Evolutionary conservation across 2,113 vertebrate species (phyloP), one percentile per base, ranked within the genome.

Genomic region (Notarius lentiginosus): DNA sequence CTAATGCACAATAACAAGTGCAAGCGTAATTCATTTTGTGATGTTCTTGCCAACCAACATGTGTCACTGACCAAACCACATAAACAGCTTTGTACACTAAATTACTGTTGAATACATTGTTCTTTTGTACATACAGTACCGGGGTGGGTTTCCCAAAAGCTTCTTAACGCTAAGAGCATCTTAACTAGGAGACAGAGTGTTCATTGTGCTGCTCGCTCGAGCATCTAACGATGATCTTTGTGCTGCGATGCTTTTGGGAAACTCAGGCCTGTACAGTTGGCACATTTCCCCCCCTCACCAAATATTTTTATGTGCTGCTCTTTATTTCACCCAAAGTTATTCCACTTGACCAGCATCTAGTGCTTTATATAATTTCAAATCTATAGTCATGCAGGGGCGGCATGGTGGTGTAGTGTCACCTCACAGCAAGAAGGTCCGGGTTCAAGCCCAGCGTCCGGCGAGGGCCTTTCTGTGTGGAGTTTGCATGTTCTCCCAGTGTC

Each of bases 1-100:
- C 27, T 77, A 83, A 83, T 75, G 58, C 41, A 53, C 58, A 82
- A 63, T 66, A 83, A 86, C 84, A 80, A 86, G 66, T 82, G 77
- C 75, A 80, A 86, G 15, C n/a, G 10, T 81, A n/a, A 51, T 82
- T n/a, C n/a, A 63, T 65, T 82, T 87, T n/a, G 11, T 34, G 56
- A 12, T 83, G 68, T 41, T 5, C 70, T n/a, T 68, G 11, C 18
- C 24, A 85, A 51, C 53, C 49, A 60, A 30, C 72, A 85, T 58
- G 20, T 68, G 14, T 81, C 77, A 60, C 53, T 60, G 4, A 8
- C 30, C 17, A 30, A 80, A 70, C 14, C 17, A 6, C 24, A 49
- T 20, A 61, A 80, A 60, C 27, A 80, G 18, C 56, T 22, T 47
- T 60, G 30, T 80, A 47, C 30, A 81, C 11, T 10, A 41, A 58